phyloP scores from a whole-genome alignment of 92 coral and sea anemone species.

The Micromussa lordhowensis region DNA sequence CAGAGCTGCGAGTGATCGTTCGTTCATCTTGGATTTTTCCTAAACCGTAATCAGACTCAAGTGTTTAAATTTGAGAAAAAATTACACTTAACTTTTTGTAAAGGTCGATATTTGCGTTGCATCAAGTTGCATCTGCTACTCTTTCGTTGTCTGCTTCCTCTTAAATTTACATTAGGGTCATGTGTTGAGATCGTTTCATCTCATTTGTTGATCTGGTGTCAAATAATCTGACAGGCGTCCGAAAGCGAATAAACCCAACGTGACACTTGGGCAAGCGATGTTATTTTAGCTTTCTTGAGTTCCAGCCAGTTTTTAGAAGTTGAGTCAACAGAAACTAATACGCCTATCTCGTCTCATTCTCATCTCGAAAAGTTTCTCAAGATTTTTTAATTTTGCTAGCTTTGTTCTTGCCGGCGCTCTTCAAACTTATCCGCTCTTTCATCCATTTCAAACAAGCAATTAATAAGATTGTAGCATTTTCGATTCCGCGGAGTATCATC shows the following conservation, averaged over 20 bases:
- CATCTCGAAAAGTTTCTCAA: not conserved
- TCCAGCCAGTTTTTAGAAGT: not conserved
- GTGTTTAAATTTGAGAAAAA: not conserved
- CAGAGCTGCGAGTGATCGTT: not conserved
- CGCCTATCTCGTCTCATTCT: not conserved
- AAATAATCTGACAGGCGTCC: not conserved
- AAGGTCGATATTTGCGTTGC: not conserved
- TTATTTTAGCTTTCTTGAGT: not conserved
- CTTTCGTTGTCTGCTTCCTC: not conserved
- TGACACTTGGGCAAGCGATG: not conserved
- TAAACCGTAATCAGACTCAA: too few relatives aligned
- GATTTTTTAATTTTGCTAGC: not conserved
- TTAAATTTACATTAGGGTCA: slow-evolving; percentile 3
- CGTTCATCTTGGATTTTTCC: not conserved
- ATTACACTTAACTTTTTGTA: not conserved
- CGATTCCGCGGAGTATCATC: too few relatives aligned
- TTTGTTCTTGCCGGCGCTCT: not conserved
- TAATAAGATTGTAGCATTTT: too few relatives aligned
- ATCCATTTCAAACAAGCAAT: too few relatives aligned
- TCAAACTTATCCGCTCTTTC: not conserved
- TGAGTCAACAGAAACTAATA: not conserved
- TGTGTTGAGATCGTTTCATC: not conserved
- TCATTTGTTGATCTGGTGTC: not conserved
- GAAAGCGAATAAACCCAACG: not conserved
- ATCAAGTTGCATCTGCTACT: not conserved